Conservation (phyloP, 2,797 vertebrate genomes). For the Brotula barbata region DNA sequence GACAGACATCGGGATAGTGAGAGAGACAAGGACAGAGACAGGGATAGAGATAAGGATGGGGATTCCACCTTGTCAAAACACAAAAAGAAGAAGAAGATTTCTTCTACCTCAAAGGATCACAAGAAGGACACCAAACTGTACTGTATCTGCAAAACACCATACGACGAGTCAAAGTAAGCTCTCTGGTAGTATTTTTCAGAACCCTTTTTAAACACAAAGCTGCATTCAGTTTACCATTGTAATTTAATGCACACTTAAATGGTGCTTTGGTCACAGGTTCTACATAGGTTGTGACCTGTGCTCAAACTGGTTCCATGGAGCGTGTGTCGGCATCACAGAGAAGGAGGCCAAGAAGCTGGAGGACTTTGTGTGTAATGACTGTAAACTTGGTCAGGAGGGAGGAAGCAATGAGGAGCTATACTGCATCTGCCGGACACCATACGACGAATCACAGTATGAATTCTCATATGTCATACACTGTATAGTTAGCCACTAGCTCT, state of each 20-base stretch:
- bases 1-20: constrained; percentile 35
- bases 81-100: constrained; percentile 98
- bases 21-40: constrained; percentile 46
- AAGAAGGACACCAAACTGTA: constrained; percentile 99
- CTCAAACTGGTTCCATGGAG: constrained; percentile 99
- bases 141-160: constrained; percentile 97
- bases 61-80: constrained; percentile 82
- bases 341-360: constrained; percentile 99
- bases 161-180: constrained; percentile 96
- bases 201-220: too few species aligned
- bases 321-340: constrained; percentile 98
- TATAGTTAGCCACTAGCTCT: background rate
- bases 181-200: background rate
- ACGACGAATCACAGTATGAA: constrained; percentile 96
- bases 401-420: constrained; percentile 89
- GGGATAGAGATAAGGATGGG: constrained; percentile 54
- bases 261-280: constrained; percentile 83
- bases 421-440: constrained; percentile 99
- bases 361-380: constrained; percentile 98
- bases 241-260: too few species aligned
- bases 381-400: constrained; percentile 95
- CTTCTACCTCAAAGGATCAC: constrained; percentile 95
- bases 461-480: background rate
- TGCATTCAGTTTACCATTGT: background rate
- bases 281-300: constrained; percentile 99